Evolutionary conservation across 30 jellyfish, hydroid and myxozoan species (phyloP), one percentile per base, ranked within the genome.

Genomic region (Hydra vulgaris): DNA sequence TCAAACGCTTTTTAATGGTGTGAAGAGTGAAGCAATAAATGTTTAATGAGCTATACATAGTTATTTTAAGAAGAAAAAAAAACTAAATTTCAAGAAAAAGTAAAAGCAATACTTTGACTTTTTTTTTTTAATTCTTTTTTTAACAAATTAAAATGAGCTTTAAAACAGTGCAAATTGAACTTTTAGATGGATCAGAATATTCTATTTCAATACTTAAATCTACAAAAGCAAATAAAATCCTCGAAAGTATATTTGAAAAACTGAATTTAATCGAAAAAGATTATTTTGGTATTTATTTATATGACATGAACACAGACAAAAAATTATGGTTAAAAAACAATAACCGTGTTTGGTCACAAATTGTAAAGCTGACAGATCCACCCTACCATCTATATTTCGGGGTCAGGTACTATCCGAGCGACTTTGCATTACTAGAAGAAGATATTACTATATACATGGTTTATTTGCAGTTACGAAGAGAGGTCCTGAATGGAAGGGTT

Each of bases 321-420:
- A 67, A 95, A 53, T 74, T 76, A 22, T 91, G 97, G 97, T 84
- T 91, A 70, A 74, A 86, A 22, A 79, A 75, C 26, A 81, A 83
- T 20, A 68, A 74, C 73, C 85, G 79, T 53, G 80, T 86, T 27
- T 91, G 97, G 97, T 86, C 95, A n/a, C 95, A 91, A 80, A 86
- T 91, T 52, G 85, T 78, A 7, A 88, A 80, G 73, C 85, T 81
- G 24, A 79, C 86, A 25, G 97, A 82, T 78, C 95, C 95, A 21
- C 97, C 97, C 1, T 91, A 91, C 53, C 87, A 82, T 61, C 40
- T 91, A 71, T 83, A 83, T 70, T 91, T 91, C 66, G 97, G 97
- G 22, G 90, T 86, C 86, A 86, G 87, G 82, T 91, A 66, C 78
- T 86, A 76, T 74, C 97, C 97, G 25, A 74, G 73, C n/a, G 96